phyloP scores from a whole-genome alignment of 1,140 invertebrate species.

The Drosophila rhopaloa region DNA sequence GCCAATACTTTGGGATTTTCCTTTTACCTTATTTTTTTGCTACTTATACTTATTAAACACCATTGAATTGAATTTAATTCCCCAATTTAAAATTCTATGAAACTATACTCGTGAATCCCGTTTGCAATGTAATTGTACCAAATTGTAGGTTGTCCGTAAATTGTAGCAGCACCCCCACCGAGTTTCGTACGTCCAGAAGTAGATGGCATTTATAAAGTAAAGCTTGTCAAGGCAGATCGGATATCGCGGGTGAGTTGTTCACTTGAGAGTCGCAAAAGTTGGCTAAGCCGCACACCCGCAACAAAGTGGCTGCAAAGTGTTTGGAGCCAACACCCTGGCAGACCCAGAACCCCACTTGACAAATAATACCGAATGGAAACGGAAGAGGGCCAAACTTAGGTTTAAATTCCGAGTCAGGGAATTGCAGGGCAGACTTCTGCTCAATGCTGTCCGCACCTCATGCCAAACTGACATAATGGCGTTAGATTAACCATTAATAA shows the following conservation, averaged over 20 bases:
- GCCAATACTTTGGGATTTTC: conserved; percentile 1
- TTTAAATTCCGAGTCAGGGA: neutral
- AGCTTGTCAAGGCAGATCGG: neutral
- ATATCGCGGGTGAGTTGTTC: neutral
- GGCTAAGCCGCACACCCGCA: conserved; percentile 6
- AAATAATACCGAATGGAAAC: conserved; percentile 40
- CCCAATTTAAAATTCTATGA: too few species aligned
- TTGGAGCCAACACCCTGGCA: neutral
- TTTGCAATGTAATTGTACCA: too few species aligned
- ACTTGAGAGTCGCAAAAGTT: conserved; percentile 20
- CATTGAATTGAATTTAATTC: too few species aligned
- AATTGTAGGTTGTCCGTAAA: too few species aligned
- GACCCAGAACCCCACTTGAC: conserved; percentile 2
- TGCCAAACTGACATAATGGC: conserved; percentile 35
- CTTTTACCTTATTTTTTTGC: neutral
- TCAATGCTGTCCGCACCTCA: conserved; percentile 6
- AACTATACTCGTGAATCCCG: too few species aligned
- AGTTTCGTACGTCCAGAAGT: neutral
- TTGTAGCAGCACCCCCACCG: too few species aligned
- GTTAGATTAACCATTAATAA: conserved; percentile 77
- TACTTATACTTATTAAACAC: too few species aligned
- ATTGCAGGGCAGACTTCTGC: neutral
- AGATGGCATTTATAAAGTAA: neutral
- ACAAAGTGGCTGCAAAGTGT: conserved; percentile 45
- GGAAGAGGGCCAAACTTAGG: neutral